Conservation (phyloP, 2,888 invertebrate species). For the Priocnemis perturbator region DNA sequence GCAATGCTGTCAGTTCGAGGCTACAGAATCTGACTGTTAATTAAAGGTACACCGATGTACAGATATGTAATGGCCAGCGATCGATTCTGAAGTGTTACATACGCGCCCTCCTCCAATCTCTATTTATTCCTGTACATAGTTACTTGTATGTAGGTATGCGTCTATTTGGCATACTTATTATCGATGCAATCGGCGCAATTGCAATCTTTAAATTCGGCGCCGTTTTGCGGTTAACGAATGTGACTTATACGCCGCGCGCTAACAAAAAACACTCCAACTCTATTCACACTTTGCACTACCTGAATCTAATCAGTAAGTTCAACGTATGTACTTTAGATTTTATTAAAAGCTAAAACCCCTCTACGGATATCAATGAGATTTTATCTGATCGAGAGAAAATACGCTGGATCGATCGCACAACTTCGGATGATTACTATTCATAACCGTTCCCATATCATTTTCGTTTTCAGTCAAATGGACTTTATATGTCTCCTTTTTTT, state of each 20-base stretch:
- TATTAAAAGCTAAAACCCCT: no score
- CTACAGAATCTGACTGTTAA: conserved; percentile 65
- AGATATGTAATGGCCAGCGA: not conserved
- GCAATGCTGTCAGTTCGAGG: conserved; percentile 63
- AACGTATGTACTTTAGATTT: no score
- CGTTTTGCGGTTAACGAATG: not conserved
- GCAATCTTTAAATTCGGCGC: conserved; percentile 5
- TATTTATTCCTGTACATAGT: conserved; percentile 33
- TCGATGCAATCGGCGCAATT: not conserved
- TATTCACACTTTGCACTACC: no score
- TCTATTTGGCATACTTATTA: no score
- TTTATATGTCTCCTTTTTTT: conserved; percentile 26
- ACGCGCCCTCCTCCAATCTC: not conserved
- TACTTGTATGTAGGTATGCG: conserved; percentile 12
- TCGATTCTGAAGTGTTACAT: conserved; percentile 6
- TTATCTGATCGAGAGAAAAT: no score
- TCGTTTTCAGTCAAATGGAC: conserved; percentile 19
- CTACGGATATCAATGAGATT: no score
- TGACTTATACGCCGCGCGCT: no score
- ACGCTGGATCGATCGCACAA: no score
- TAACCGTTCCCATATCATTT: conserved; percentile 21
- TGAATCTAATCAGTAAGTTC: no score
- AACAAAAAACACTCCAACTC: no score
- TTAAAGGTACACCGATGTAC: conserved; percentile 36
- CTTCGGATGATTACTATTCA: conserved; percentile 8